A percentile compares a stretch with the other conserved stretches of the same genome.
Conservation (phyloP, 2,113 vertebrate species). For the Colaptes auratus region DNA sequence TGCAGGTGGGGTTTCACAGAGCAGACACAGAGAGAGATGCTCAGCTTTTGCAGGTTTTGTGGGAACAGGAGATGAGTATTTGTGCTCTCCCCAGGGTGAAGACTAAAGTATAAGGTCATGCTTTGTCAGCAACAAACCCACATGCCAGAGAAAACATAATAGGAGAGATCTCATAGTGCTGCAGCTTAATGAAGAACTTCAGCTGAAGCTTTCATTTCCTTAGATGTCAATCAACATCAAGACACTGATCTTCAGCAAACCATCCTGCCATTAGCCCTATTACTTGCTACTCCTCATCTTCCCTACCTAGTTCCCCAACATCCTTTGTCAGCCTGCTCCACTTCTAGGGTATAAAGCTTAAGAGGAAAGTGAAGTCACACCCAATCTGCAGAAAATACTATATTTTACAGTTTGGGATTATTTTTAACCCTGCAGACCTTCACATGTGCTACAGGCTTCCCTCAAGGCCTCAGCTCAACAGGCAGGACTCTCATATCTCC, state of each 20-base stretch:
- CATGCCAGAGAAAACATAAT: background rate
- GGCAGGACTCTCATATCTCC: background rate
- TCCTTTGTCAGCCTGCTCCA: background rate
- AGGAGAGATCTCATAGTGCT: background rate
- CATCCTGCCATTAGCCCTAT: background rate
- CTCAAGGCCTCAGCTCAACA: background rate
- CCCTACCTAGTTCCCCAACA: background rate
- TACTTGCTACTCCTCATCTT: background rate
- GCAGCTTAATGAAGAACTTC: background rate
- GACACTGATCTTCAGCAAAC: background rate
- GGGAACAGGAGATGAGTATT: background rate
- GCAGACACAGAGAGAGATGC: background rate
- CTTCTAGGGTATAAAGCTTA: background rate
- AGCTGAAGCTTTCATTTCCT: background rate
- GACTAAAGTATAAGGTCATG: background rate
- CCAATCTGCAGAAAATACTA: background rate
- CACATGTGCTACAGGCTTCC: background rate
- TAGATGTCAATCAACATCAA: background rate
- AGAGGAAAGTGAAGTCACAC: background rate
- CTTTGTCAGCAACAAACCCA: background rate
- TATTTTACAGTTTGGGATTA: background rate
- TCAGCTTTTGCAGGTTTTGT: background rate
- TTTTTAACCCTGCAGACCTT: background rate
- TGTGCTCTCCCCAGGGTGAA: rapidly evolving
- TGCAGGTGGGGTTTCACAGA: rapidly evolving